Evolutionary conservation across 2,797 vertebrate species (phyloP).

Genomic region (Anguilla marmorata): DNA sequence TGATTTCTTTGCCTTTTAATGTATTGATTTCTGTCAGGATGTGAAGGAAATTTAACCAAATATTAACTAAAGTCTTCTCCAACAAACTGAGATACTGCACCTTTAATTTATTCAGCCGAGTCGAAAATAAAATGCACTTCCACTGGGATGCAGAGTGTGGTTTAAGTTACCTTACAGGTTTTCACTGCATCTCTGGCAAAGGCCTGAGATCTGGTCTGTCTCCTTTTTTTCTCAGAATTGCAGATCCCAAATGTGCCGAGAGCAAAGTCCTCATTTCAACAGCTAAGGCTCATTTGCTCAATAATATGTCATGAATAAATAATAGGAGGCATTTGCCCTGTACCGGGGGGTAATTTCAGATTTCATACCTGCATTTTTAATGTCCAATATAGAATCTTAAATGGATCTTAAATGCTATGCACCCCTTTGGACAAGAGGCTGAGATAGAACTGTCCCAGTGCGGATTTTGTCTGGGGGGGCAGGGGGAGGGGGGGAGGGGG

Average conservation of each 20-base stretch:
- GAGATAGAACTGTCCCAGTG: constrained; percentile 6
- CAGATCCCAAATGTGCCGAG: not conserved
- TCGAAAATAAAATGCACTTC: not conserved
- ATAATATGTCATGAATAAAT: not conserved
- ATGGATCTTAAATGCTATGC: not conserved
- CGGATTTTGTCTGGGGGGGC: not conserved
- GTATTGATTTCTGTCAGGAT: no score
- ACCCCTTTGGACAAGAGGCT: not conserved
- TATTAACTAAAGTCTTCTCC: no score
- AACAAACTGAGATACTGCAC: no score
- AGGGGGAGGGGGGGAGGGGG: no score
- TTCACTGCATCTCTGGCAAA: not conserved
- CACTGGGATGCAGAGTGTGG: not conserved
- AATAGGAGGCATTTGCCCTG: not conserved
- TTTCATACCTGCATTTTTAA: constrained; percentile 17
- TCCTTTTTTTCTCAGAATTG: not conserved
- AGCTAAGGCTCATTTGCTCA: not conserved
- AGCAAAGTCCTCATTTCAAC: not conserved
- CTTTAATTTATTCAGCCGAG: not conserved
- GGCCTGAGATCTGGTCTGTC: not conserved
- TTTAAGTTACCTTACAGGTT: not conserved
- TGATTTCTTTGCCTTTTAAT: no score
- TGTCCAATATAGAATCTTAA: not conserved
- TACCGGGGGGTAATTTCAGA: not conserved
- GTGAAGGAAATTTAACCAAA: no score